Evolutionary conservation across 2,113 vertebrate species (phyloP).

Genomic region (Brienomyrus brachyistius): DNA sequence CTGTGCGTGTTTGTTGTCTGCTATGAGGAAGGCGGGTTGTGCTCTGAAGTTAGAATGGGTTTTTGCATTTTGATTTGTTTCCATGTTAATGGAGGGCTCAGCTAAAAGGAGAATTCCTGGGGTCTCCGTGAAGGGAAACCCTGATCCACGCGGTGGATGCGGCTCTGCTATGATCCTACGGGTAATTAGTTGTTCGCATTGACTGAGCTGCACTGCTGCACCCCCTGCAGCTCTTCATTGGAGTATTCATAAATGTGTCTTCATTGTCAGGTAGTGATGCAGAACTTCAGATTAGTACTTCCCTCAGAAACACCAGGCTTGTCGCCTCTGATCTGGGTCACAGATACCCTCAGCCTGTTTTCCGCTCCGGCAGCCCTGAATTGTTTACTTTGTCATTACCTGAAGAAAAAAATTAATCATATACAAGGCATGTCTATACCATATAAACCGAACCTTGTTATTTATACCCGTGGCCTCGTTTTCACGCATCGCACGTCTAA

Average conservation of each 20-base stretch:
- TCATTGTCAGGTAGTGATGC: slow-evolving; percentile 54
- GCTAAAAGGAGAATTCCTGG: slow-evolving; percentile 32
- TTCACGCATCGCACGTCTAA: neutral
- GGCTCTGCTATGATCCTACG: slow-evolving; percentile 13
- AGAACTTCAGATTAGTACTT: slow-evolving; percentile 55
- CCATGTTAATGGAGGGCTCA: slow-evolving; percentile 19
- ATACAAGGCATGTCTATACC: neutral
- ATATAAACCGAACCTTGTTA: neutral
- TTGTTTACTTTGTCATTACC: neutral
- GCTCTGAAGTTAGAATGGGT: slow-evolving; percentile 20
- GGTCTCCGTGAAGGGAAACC: slow-evolving; percentile 37
- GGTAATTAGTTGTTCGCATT: slow-evolving; percentile 55
- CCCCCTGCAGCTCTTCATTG: slow-evolving; percentile 54
- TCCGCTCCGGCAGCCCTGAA: neutral
- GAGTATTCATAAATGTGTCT: slow-evolving; percentile 53
- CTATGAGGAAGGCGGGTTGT: slow-evolving; percentile 22
- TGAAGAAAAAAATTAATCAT: neutral
- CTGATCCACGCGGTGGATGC: slow-evolving; percentile 49
- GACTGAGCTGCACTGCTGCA: slow-evolving; percentile 54
- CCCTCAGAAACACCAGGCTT: slow-evolving; percentile 48
- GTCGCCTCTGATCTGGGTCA: slow-evolving; percentile 46
- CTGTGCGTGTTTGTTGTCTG: slow-evolving; percentile 21
- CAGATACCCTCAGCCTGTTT: slow-evolving; percentile 46
- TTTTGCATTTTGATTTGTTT: slow-evolving; percentile 38
- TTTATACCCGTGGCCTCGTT: neutral